Evolutionary conservation across 2,113 vertebrate genomes (phyloP).

Genomic region (Coptodon bakossiorum): DNA sequence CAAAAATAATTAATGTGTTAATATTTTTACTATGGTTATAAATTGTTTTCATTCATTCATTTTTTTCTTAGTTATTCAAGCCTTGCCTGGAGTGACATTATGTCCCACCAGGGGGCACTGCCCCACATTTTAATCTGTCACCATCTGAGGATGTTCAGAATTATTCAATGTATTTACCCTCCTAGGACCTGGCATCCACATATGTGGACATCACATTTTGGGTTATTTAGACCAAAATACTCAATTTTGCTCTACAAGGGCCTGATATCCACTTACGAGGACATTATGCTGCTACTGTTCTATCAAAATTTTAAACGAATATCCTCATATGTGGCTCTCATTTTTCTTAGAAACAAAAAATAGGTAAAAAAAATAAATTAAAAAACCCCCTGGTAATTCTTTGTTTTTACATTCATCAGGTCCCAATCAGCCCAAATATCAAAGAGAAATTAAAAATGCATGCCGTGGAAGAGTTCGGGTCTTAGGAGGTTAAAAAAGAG

Average conservation of each 20-base stretch:
- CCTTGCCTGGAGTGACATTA: not conserved
- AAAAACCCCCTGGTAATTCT: not conserved
- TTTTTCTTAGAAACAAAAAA: not conserved
- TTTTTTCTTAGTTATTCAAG: not conserved
- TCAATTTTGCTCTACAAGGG: not conserved
- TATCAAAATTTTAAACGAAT: fast-evolving
- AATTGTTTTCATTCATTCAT: not conserved
- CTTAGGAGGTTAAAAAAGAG: not conserved
- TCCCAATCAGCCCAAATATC: not conserved
- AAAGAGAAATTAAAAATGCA: not conserved
- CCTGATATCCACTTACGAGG: not conserved
- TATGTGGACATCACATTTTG: fast-evolving
- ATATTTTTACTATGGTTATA: not conserved
- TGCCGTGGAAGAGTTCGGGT: fast-evolving
- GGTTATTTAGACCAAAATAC: not conserved
- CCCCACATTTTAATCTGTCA: not conserved
- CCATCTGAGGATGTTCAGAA: not conserved
- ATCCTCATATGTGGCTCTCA: fast-evolving
- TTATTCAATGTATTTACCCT: fast-evolving
- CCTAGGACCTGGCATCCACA: not conserved
- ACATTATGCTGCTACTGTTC: fast-evolving
- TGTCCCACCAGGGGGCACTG: not conserved
- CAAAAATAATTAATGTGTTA: not conserved
- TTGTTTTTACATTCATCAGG: not conserved
- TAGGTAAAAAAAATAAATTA: fast-evolving